phyloP scores from a whole-genome alignment of 92 coral and sea anemone genomes.

The Palythoa caribaeorum region DNA sequence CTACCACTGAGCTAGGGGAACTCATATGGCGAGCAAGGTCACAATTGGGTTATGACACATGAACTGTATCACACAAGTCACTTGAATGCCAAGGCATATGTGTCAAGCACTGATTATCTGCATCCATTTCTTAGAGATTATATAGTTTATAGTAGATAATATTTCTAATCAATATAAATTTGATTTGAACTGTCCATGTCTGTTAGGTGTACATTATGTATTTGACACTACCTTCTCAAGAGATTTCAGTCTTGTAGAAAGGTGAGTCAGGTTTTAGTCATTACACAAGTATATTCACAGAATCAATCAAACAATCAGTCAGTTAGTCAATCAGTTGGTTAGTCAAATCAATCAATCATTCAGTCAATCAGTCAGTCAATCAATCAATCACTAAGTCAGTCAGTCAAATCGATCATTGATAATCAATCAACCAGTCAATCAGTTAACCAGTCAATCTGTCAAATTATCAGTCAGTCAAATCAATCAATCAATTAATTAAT shows the following conservation, averaged over 20 bases:
- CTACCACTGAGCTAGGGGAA: too few relatives aligned
- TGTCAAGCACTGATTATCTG: too few relatives aligned
- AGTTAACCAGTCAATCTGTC: neutral
- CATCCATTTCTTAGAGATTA: too few relatives aligned
- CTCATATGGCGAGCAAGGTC: too few relatives aligned
- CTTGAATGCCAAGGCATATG: too few relatives aligned
- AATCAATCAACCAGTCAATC: neutral
- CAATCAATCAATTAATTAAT: neutral
- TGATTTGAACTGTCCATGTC: neutral
- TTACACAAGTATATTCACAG: neutral
- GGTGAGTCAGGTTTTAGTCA: constrained; percentile 45
- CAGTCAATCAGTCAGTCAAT: neutral
- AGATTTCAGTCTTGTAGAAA: constrained; percentile 94
- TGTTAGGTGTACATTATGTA: constrained; percentile 87
- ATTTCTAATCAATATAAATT: too few relatives aligned
- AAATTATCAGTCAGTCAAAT: too few relatives aligned
- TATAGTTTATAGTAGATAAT: too few relatives aligned
- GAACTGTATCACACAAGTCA: too few relatives aligned
- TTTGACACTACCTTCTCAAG: constrained; percentile 97
- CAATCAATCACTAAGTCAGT: neutral
- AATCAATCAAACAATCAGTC: neutral
- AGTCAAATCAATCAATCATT: neutral
- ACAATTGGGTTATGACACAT: too few relatives aligned
- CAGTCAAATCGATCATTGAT: neutral
- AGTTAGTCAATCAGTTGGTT: neutral